Base-by-base conservation (phyloP, 2,113 vertebrate species). In the Suricata suricatta region DNA sequence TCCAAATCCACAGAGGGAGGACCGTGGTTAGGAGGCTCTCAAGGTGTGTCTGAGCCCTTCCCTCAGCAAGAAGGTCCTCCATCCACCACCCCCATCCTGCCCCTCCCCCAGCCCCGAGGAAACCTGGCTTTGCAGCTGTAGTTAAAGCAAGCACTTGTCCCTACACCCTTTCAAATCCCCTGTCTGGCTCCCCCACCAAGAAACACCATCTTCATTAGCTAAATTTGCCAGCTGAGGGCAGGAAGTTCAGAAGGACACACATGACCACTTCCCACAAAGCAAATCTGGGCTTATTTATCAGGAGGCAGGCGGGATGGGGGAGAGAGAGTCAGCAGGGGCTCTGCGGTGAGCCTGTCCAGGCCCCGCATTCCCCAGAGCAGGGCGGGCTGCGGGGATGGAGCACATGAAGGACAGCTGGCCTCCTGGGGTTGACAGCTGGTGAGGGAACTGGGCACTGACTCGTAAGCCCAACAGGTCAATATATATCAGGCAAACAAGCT, bases 401-500 rank as follows among this genome's bases (percentile, higher is more conserved):
- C 1, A 5, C 31, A 41, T 57, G 92, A 80, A 81, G 79, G 96
- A 96, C 35, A 15, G 91, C 80, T 64, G 41, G 90, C 60, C 64
- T 84, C 86, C 79, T 38, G 0, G 4, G 76, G 89, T 57, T 93
- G 96, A 93, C 92, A 96, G 97, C 98, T 95, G 97, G 92, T 27
- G 83, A 96, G 79, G 80, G 95, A 84, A 85, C 84, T 47, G 76
- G 88, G 87, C 71, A 1, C 95, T 38, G 74, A 95, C 80, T 96
- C 9, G 0, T 57, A 80, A 96, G 76, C 74, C 57, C 69, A 80
- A 71, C 33, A 88, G 97, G 93, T 96, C 88, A 27, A 87, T 91
- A 89, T 84, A 72, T 68, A 93, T 76, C 96, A 93, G 76, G 60
- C 95, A 92, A 97, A 96, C 71, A 82, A 96, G 97, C 90, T 88